Base-by-base conservation (phyloP, 1,140 invertebrate species). In the Eumeta japonica region DNA sequence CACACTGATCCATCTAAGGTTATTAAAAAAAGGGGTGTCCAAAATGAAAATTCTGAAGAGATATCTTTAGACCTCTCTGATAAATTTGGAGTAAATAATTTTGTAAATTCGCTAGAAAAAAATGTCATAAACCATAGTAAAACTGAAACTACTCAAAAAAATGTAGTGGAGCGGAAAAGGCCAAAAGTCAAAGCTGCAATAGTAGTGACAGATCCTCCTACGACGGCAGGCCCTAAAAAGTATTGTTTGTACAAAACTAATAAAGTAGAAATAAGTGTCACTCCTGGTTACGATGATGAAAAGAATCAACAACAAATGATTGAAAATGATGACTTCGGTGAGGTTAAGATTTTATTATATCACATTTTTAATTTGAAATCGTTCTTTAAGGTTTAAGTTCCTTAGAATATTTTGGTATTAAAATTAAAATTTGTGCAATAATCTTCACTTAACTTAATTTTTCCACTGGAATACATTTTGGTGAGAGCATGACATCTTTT, bases 291-390 rank as follows among this genome's bases (percentile, higher is more conserved):
- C 36, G 50, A 50, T 35, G 65, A 70, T 35, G 65, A 68, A 1
- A 50, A 39, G 18, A 58, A 58, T 50, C 55, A 54, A 18, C 62
- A 73, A 39, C 35, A 56, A 16, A 44, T 62, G 27, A 59, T 63
- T 3, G 68, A 66, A 39, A 73, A 63, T 59, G 57, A 63, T 35
- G 61, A 50, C 34, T 59, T 53, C 57, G 62, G 67, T 67, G 43
- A 39, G 57, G 47, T 41, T n/a, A n/a, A n/a, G n/a, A n/a, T n/a
- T n/a, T n/a, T n/a, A n/a, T n/a, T n/a, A n/a, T n/a, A n/a, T n/a
- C n/a, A n/a, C n/a, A n/a, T n/a, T n/a, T n/a, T n/a, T n/a, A n/a
- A n/a, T n/a, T n/a, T n/a, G n/a, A n/a, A n/a, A n/a, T n/a, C n/a
- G n/a, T n/a, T n/a, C n/a, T n/a, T n/a, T n/a, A n/a, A n/a, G n/a